Base-by-base conservation (phyloP, 2,888 invertebrate species). In the Alsophila aescularia region DNA sequence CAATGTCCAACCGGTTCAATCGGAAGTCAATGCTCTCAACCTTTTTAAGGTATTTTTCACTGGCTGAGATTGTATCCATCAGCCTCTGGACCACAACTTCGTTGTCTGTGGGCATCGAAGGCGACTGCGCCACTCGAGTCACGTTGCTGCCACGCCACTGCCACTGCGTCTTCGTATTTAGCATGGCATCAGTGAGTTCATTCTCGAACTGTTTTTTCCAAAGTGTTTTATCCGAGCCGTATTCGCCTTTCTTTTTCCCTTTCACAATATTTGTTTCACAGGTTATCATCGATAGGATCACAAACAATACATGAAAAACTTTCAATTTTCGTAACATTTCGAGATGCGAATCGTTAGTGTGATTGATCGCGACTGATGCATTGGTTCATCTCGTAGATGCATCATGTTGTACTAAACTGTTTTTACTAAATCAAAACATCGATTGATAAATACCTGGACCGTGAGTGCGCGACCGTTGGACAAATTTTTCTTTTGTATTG, bases 1-100 rank as follows among this genome's bases (percentile, higher is more conserved):
- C 90, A 47, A 87, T 88, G 50, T 90, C 90, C 32, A 90, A 66
- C 16, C 90, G 75, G 56, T 90, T 91, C 15, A 91, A 65, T 72
- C 84, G 75, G 52, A 83, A 91, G 60, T 89, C 87, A 49, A 92
- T 87, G 59, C 81, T 83, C 29, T 91, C 90, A n/a, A 91, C 77
- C 71, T 88, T 90, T 56, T 90, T 90, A 2, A 92, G 73, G 67
- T 88, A 90, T 57, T 83, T 89, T 66, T 90, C 91, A 63, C 86
- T 89, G 2, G 87, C 79, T 1, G 87, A 83, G 18, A 92, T 79
- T 0, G 81, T 80, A 6, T 91, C 89, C 79, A 92, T 74, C 2
- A 92, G 64, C 56, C 83, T 88, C 18, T 91, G 89, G 1, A 90
- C 65, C 0, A 91, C 85, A 4, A 71, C 75, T 4, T 90, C 90